Conservation (phyloP, 2,888 invertebrate species). For the Anaspis maculata region DNA sequence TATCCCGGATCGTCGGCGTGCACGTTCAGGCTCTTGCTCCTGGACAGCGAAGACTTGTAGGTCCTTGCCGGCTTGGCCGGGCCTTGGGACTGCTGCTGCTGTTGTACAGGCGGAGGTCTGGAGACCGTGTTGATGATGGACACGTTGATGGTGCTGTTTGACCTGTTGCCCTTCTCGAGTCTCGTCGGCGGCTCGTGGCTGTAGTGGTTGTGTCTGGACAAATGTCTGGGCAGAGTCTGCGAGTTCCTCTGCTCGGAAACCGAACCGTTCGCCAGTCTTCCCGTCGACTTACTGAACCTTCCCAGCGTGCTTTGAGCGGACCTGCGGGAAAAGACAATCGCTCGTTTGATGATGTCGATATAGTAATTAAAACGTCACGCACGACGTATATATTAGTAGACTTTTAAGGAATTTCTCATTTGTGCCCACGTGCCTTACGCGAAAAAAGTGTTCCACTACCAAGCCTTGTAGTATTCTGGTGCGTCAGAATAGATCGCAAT, state of each 20-base stretch:
- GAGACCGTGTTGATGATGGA: slow-evolving; percentile 51
- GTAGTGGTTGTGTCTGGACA: slow-evolving; percentile 27
- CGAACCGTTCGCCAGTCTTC: slow-evolving; percentile 54
- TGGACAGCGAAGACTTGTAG: slow-evolving; percentile 62
- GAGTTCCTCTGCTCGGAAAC: slow-evolving; percentile 47
- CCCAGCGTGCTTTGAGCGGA: slow-evolving; percentile 69
- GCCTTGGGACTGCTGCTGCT: slow-evolving; percentile 43
- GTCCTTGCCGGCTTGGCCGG: slow-evolving; percentile 74
- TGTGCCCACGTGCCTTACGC: too few relatives aligned
- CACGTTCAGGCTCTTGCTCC: slow-evolving; percentile 82
- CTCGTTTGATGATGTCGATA: too few relatives aligned
- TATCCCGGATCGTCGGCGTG: slow-evolving; percentile 48
- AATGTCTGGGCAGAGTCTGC: slow-evolving; percentile 67
- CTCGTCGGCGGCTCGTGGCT: slow-evolving; percentile 35
- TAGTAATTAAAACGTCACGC: too few relatives aligned
- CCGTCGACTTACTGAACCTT: slow-evolving; percentile 74
- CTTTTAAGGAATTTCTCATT: too few relatives aligned
- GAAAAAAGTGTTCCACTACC: too few relatives aligned
- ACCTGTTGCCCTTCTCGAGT: slow-evolving; percentile 48
- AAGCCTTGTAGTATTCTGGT: too few relatives aligned
- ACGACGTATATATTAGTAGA: too few relatives aligned
- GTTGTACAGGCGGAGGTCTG: slow-evolving; percentile 17
- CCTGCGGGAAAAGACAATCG: too few relatives aligned
- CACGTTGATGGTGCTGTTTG: slow-evolving; percentile 59
- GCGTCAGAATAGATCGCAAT: too few relatives aligned